phyloP scores from a whole-genome alignment of 2,113 vertebrate species.

The Myocastor coypus region DNA sequence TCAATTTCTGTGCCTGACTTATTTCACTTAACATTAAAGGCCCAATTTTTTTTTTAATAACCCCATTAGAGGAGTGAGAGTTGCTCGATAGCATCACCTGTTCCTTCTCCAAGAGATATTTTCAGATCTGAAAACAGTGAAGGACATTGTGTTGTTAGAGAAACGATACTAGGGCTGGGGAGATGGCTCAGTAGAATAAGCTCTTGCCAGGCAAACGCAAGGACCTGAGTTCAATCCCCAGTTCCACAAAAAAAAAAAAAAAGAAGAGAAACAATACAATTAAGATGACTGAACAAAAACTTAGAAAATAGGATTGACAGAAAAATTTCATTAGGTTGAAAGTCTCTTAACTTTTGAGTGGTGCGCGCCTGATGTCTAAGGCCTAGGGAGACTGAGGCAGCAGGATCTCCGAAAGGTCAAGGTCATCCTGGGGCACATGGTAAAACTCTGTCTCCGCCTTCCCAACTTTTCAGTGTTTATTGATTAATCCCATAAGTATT shows the following conservation, averaged over 20 bases:
- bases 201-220: no score
- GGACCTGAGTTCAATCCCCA: no score
- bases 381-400: not conserved
- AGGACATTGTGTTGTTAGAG: not conserved
- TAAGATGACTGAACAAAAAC: slow-evolving; percentile 32
- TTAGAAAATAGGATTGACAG: not conserved
- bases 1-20: not conserved
- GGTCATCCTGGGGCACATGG: not conserved
- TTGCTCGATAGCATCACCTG: not conserved
- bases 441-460: not conserved
- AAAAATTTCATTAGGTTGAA: not conserved
- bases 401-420: not conserved
- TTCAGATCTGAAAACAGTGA: slow-evolving; percentile 40
- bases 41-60: slow-evolving; percentile 19
- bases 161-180: no score
- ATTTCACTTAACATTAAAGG: not conserved
- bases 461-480: slow-evolving; percentile 40
- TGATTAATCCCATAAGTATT: not conserved
- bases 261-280: not conserved
- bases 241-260: no score
- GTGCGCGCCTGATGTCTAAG: not conserved
- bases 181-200: no score
- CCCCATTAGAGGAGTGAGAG: not conserved
- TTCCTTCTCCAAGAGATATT: slow-evolving; percentile 14
- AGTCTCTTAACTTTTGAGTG: not conserved